phyloP scores from a whole-genome alignment of 1,140 invertebrate genomes.

The Brachionus rubens region DNA sequence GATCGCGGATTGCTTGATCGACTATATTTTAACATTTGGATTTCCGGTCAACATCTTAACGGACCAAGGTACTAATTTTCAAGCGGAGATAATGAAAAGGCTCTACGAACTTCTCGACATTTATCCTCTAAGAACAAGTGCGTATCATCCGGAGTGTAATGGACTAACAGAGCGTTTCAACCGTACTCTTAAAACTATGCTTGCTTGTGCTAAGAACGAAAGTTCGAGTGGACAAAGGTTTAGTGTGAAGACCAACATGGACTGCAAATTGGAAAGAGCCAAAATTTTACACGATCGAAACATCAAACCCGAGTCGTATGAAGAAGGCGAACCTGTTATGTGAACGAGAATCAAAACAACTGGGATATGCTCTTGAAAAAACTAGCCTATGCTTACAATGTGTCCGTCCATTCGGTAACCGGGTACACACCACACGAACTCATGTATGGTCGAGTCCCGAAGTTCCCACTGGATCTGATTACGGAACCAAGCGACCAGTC shows the following conservation, averaged over 20 bases:
- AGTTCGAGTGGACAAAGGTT: too few species aligned
- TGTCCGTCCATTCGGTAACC: neutral
- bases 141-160: constrained; percentile 53
- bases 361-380: constrained; percentile 48
- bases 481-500: neutral
- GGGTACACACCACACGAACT: neutral
- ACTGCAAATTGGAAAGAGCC: too few species aligned
- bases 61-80: constrained; percentile 48
- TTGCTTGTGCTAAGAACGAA: too few species aligned
- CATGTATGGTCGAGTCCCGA: neutral
- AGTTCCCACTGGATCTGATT: neutral
- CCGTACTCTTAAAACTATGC: constrained; percentile 48
- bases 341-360: constrained; percentile 46
- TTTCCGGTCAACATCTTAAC: neutral
- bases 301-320: too few species aligned
- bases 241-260: too few species aligned
- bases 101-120: neutral
- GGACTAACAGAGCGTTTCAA: constrained; percentile 53
- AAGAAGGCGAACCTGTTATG: neutral
- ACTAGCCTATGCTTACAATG: too few species aligned
- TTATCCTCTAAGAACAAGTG: constrained; percentile 48
- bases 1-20: constrained; percentile 47
- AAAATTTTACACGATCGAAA: too few species aligned
- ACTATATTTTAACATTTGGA: neutral
- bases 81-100: constrained; percentile 46